Conservation (phyloP, 2,113 vertebrate species). For the Danio rerio region DNA sequence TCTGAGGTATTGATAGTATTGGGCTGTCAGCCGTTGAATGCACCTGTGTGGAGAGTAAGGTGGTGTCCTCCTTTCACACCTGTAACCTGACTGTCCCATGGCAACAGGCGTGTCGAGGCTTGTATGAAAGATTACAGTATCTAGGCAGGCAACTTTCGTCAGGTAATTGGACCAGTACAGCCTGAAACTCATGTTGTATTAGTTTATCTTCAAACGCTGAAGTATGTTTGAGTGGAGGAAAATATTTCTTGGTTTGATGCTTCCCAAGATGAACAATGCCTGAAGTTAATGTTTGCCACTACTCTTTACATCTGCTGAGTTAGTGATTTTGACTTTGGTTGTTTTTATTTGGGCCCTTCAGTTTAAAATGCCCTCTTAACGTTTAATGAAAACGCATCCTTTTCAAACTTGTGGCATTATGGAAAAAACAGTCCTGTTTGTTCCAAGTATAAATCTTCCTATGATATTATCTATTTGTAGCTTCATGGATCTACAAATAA, state of each 20-base stretch:
- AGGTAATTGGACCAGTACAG: neutral
- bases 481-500: too few species aligned
- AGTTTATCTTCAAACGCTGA: neutral
- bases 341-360: neutral
- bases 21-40: neutral
- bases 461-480: too few species aligned
- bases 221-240: neutral
- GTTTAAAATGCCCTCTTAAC: neutral
- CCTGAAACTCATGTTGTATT: constrained; percentile 7
- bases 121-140: constrained; percentile 32
- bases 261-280: neutral
- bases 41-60: constrained; percentile 20
- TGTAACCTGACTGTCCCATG: constrained; percentile 21
- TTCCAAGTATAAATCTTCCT: too few species aligned
- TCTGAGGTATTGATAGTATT: neutral
- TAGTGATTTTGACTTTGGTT: neutral
- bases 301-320: neutral
- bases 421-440: too few species aligned
- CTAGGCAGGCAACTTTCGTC: neutral
- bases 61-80: constrained; percentile 5
- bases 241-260: neutral
- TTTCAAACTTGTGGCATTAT: too few species aligned
- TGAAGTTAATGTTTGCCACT: neutral
- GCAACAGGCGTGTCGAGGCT: constrained; percentile 33
- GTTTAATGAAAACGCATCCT: too few species aligned